Percentiles rank a stretch among this genome's conserved stretches.
Evolutionary conservation across 1,140 invertebrate genomes (phyloP).

Genomic region (Sipha flava): DNA sequence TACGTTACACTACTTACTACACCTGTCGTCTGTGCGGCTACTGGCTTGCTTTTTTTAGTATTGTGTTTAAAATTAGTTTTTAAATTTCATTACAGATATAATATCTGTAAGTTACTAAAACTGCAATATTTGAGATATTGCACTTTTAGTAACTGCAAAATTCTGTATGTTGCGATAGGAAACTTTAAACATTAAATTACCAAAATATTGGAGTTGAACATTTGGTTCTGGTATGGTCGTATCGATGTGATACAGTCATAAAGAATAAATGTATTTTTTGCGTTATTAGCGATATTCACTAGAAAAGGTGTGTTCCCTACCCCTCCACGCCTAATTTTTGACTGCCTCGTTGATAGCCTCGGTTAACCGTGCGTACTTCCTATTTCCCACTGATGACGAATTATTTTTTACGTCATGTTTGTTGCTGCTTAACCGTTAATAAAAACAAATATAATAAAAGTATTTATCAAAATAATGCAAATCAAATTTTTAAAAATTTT

Average conservation of each 20-base stretch:
- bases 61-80: no score
- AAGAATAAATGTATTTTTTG: not conserved
- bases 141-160: no score
- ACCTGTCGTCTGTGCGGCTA: not conserved
- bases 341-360: not conserved
- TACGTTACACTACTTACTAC: not conserved
- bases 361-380: constrained; percentile 31
- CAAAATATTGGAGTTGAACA: not conserved
- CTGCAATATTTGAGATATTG: no score
- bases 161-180: no score
- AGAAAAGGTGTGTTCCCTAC: constrained; percentile 16
- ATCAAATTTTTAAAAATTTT: not conserved
- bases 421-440: not conserved
- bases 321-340: constrained; percentile 7
- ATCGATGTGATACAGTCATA: not conserved
- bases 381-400: constrained; percentile 18
- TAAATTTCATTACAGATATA: no score
- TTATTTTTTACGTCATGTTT: not conserved
- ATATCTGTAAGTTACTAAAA: no score
- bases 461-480: not conserved
- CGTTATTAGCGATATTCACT: constrained; percentile 17
- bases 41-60: not conserved
- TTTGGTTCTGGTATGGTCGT: not conserved
- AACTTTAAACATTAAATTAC: no score
- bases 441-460: not conserved